Conservation (phyloP, 2,888 invertebrate genomes). For the Trichacis sp. region DNA sequence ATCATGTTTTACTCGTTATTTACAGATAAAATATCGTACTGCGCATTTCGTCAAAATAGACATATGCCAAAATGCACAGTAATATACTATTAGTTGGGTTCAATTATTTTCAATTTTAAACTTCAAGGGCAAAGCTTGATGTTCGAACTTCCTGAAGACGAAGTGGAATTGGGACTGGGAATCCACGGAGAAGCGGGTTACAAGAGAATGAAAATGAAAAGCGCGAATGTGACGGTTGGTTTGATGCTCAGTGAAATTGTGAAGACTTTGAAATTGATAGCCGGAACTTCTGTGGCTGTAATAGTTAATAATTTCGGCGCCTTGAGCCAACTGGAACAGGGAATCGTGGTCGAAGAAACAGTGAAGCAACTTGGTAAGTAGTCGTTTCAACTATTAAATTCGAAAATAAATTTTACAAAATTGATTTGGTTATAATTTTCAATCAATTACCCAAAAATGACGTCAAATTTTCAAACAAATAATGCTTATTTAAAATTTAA, state of each 20-base stretch:
- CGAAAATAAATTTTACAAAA: no score
- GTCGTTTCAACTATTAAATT: no score
- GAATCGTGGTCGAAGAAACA: conserved; percentile 77
- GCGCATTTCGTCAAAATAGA: no score
- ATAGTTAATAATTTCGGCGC: conserved; percentile 85
- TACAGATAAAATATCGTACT: no score
- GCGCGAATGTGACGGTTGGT: conserved; percentile 69
- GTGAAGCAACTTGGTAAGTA: conserved; percentile 71
- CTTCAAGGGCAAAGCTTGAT: conserved; percentile 68
- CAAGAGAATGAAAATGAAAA: conserved; percentile 67
- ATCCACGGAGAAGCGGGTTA: conserved; percentile 73
- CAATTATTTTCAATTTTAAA: no score
- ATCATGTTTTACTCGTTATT: no score
- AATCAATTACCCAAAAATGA: no score
- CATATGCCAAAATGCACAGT: no score
- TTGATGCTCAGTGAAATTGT: conserved; percentile 68
- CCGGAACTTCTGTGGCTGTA: conserved; percentile 72
- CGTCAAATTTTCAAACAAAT: no score
- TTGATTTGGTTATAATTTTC: no score
- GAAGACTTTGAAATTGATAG: conserved; percentile 46
- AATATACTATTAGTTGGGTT: no score
- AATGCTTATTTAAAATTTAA: no score
- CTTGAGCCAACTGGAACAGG: conserved; percentile 81
- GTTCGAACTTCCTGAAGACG: conserved; percentile 74
- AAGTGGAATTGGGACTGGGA: conserved; percentile 78